Base-by-base conservation (phyloP, 1,140 invertebrate species). In the Drosophila sucinea region DNA sequence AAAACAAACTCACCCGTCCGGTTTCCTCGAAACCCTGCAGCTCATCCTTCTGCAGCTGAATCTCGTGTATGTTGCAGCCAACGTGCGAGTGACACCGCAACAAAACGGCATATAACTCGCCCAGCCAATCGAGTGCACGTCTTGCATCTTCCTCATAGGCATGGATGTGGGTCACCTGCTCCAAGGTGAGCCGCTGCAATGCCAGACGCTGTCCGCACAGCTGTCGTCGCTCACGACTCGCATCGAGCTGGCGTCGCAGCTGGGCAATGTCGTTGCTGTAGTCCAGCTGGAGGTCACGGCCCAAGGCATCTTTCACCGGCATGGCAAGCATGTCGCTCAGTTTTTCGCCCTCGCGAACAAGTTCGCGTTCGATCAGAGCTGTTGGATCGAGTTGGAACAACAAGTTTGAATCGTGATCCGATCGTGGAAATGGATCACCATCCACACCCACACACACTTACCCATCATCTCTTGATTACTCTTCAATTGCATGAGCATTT, bases 1-100 rank as follows among this genome's bases (percentile, higher is more conserved):
- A 32, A 29, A n/a, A 17, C 27, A 78, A 78, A 91, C 92, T 91
- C 92, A 96, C 96, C 92, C 94, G 94, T 54, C 95, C 95, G 33
- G 95, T 96, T 90, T 96, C 95, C 92, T 96, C 95, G 92, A 96
- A 96, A 60, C 94, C 93, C 86, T 95, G 95, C 83, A 96, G 95
- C 77, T 96, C 95, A 51, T 95, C 94, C 92, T 96, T 96, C 74
- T 96, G 95, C 11, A 92, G 90, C 78, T 96, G 95, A 67, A 96
- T 96, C 93, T 97, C 96, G 56, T 94, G 93, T 5, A 95, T 93
- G 55, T 94, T 95, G 76, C 94, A 95, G 4, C 96, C 96, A 66
- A 97, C 95, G 80, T 96, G 94, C 47, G 94, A 94, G 77, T 96
- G 95, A 67, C 94, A 94, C 63, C 93, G 94, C 40, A 96, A 90